Base-by-base conservation (phyloP, 2,797 vertebrate genomes). In the Liparis tanakae region DNA sequence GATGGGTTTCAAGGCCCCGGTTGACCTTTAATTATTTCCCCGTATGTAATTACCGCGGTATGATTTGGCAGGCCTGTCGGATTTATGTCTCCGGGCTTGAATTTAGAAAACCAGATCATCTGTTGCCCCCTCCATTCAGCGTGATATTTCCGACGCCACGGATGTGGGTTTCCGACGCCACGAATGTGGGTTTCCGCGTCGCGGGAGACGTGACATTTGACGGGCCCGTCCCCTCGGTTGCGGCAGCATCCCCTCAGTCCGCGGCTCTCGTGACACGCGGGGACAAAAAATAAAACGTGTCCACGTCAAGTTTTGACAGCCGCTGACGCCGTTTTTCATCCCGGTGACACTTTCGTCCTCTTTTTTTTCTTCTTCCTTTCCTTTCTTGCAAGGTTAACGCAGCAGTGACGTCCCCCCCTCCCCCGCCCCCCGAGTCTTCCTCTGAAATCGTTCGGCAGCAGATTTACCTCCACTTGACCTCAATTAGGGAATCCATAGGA, bases 401-500 rank as follows among this genome's bases (percentile, higher is more conserved):
- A 5, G 6, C 53, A 15, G 30, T 69, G 82, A 80, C 74, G 70
- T 82, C 50, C 18, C 63, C 10, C 10, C 62, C 59, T 39, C 39
- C 36, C 36, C 36, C 36, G 6, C 36, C 6, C 39, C 36, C 36
- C 36, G 6, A 34, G 36, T 67, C 66, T 48, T 54, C 64, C 61
- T 14, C 39, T 22, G 73, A 72, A 75, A 30, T 44, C 1, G 25
- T 62, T 79, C 36, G 4, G 59, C 72, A 34, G 76, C 70, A 50
- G 74, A 73, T 57, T 81, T 73, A 77, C 85, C 87, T 90, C 85
- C 66, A 84, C 86, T 89, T 89, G 91, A 94, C 92, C 92, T 90
- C 91, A 93, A 94, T 94, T 94, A 94, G 84, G 72, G 81, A 89
- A 89, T 85, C 91, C 90, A 93, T 93, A 92, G 92, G 81, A 85